phyloP scores from a whole-genome alignment of 2,888 invertebrate species.

The Xestia sexstrigata region DNA sequence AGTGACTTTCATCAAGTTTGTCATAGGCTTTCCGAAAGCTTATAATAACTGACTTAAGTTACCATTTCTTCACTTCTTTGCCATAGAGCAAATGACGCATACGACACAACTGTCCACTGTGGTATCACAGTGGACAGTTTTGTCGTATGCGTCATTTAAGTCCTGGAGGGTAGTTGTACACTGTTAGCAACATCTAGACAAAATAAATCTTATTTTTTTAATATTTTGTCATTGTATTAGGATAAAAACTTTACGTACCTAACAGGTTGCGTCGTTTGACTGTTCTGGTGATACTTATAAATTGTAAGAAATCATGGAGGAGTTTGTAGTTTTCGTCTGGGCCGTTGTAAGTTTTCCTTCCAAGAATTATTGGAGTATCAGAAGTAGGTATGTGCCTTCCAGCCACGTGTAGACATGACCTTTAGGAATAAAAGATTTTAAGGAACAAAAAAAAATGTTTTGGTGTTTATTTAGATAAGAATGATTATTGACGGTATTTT shows the following conservation, averaged over 20 bases:
- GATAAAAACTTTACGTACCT: background rate
- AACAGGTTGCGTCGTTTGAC: background rate
- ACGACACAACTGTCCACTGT: background rate
- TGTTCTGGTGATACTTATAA: background rate
- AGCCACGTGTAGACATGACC: slow-evolving; percentile 19
- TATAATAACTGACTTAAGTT: too few species aligned
- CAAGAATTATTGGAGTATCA: slow-evolving; percentile 15
- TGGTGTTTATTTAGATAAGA: background rate
- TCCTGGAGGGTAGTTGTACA: background rate
- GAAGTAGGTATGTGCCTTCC: slow-evolving; percentile 4
- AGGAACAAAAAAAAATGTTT: background rate
- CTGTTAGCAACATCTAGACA: background rate
- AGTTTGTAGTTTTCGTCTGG: slow-evolving; percentile 24
- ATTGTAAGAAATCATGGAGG: background rate
- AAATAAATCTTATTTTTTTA: background rate
- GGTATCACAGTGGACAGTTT: background rate
- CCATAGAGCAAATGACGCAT: too few species aligned
- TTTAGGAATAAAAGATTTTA: background rate
- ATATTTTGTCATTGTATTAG: background rate
- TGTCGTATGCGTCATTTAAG: background rate
- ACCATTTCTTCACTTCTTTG: too few species aligned
- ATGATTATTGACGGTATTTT: background rate
- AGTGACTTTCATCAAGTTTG: background rate
- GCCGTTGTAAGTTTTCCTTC: slow-evolving; percentile 33
- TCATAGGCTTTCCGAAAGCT: too few species aligned